Base-by-base conservation (phyloP, 1,140 invertebrate genomes). In the Nilaparvata lugens region DNA sequence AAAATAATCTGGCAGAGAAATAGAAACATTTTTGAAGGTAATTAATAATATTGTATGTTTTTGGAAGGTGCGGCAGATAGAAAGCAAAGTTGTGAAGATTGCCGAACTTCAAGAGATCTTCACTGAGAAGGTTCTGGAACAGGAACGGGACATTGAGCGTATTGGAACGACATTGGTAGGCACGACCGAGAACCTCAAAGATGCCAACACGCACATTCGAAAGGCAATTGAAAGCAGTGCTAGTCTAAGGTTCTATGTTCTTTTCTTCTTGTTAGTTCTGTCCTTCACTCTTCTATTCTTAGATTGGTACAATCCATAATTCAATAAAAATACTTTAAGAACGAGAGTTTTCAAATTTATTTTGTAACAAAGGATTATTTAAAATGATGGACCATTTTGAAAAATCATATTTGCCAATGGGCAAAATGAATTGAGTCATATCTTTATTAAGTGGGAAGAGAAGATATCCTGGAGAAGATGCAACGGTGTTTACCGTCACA, bases 151-250 rank as follows among this genome's bases (percentile, higher is more conserved):
- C 67, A 89, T 98, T 62, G 93, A 97, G 65, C 78, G 87, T 65
- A 87, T 98, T 70, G 82, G 89, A 54, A 88, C 86, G 52, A 89
- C 87, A 25, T 89, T 95, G 0, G 84, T 95, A 25, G 88, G 89
- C 1, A 85, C 93, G 0, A 96, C 94, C 3, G 94, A 98, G 74
- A 98, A 97, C 73, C 88, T 99, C 14, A 89, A 86, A 71, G 90
- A 93, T 75, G 97, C 91, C 6, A 99, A 99, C 77, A 93, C 97
- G 70, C 94, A 98, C 74, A 94, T 99, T 55, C 82, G 87, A 65
- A 86, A 95, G 77, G 95, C 96, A 0, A 97, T 98, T 67, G 93
- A 96, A 75, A 87, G 94, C 57, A 97, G 95, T 77, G 96, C 96
- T 6, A 91, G 93, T 0, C 82, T 97, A 21, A 77, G 96, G 68